A percentile compares a stretch with the other conserved stretches of the same genome.
Evolutionary conservation across 1,140 invertebrate genomes (phyloP).

Genomic region (Drosophila micromelanica): DNA sequence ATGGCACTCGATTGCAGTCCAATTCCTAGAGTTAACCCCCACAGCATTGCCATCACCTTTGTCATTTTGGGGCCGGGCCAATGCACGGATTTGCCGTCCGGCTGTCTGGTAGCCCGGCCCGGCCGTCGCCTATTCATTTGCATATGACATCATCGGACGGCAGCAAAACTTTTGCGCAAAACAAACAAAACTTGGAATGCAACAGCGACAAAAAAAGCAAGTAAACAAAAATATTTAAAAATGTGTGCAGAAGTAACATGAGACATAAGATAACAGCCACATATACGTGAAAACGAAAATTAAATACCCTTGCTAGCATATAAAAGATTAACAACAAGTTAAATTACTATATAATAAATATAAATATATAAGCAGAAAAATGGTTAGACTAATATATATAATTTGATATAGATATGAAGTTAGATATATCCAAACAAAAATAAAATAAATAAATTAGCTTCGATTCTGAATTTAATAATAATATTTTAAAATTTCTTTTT

Average conservation of each 20-base stretch:
- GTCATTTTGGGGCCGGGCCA: slow-evolving; percentile 37
- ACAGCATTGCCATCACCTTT: slow-evolving; percentile 34
- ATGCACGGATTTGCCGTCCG: slow-evolving; percentile 20
- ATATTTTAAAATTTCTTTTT: too few species aligned
- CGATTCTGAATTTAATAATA: too few species aligned
- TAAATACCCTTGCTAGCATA: neutral
- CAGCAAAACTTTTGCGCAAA: slow-evolving; percentile 62
- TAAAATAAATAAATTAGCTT: too few species aligned
- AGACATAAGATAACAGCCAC: neutral
- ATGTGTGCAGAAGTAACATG: neutral
- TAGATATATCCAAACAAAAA: too few species aligned
- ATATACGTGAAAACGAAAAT: neutral
- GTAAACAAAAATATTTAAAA: slow-evolving; percentile 20
- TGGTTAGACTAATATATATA: too few species aligned
- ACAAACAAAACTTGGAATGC: slow-evolving; percentile 60
- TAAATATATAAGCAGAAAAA: too few species aligned
- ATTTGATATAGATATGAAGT: too few species aligned
- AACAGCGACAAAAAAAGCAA: slow-evolving; percentile 49
- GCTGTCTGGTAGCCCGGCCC: neutral
- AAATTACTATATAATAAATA: too few species aligned
- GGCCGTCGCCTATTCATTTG: slow-evolving; percentile 47
- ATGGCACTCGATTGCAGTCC: slow-evolving; percentile 9
- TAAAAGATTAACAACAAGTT: too few species aligned
- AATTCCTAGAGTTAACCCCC: slow-evolving; percentile 15
- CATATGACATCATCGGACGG: slow-evolving; percentile 73